Conservation (phyloP, 2,113 vertebrate species). For the Cavia aperea region DNA sequence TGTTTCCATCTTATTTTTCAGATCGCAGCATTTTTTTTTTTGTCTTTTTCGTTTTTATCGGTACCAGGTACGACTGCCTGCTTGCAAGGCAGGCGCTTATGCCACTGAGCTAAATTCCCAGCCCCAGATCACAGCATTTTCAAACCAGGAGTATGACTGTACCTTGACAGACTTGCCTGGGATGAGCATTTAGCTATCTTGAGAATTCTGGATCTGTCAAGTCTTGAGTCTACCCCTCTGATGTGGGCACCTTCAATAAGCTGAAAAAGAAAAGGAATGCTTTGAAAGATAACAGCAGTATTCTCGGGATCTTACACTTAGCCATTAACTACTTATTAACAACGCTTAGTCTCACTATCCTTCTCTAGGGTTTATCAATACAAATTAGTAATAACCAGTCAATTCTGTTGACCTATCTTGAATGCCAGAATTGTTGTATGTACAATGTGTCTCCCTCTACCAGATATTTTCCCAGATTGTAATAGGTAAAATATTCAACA, state of each 20-base stretch:
- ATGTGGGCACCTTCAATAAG: neutral
- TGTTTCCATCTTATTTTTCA: constrained; percentile 9
- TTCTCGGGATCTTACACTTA: neutral
- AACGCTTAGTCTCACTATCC: neutral
- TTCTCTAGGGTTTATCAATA: constrained; percentile 8
- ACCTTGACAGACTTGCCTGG: neutral
- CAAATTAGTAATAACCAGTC: constrained; percentile 32
- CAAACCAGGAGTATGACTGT: neutral
- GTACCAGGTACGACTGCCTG: no score
- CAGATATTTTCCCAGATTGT: neutral
- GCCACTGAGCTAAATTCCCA: no score
- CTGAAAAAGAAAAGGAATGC: constrained; percentile 1
- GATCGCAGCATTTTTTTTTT: neutral
- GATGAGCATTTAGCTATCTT: constrained; percentile 11
- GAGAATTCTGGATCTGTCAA: neutral
- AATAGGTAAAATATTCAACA: neutral
- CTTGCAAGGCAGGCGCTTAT: no score
- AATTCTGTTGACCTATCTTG: constrained; percentile 21
- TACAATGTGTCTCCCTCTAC: neutral
- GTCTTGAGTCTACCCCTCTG: neutral
- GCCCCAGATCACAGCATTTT: neutral
- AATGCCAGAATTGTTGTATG: constrained; percentile 10
- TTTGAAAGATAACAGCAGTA: constrained; percentile 4
- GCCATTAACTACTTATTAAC: constrained; percentile 25
- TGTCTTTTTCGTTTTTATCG: no score